Conservation (phyloP, 2,888 invertebrate genomes). For the Hedychridium roseum region DNA sequence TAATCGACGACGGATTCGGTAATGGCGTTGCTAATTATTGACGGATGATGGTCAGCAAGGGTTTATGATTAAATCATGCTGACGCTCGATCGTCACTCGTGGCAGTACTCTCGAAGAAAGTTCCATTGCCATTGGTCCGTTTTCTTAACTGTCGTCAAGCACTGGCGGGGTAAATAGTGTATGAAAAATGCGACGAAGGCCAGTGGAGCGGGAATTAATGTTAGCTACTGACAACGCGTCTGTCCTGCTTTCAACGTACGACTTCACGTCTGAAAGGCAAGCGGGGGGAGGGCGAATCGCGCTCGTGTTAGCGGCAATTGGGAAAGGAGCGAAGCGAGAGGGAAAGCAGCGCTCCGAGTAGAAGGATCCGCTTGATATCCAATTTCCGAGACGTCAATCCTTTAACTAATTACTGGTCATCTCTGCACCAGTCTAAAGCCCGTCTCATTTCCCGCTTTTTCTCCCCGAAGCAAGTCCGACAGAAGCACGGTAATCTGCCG, state of each 20-base stretch:
- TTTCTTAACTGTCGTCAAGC: too few species aligned
- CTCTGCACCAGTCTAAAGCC: conserved; percentile 34
- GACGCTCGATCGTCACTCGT: conserved; percentile 5
- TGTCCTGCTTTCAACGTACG: too few species aligned
- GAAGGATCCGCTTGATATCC: conserved; percentile 54
- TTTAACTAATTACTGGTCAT: conserved; percentile 54
- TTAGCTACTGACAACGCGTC: too few species aligned
- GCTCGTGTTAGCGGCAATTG: conserved; percentile 28
- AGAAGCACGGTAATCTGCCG: too few species aligned
- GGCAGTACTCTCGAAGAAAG: conserved; percentile 12
- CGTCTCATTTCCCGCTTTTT: conserved; percentile 43
- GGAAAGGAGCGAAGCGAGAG: conserved; percentile 5
- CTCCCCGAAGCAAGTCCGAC: conserved; percentile 24
- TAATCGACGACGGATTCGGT: conserved; percentile 44
- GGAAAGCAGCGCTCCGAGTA: conserved; percentile 4
- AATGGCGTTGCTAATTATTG: conserved; percentile 44
- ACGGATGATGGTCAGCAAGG: conserved; percentile 34
- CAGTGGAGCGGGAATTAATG: too few species aligned
- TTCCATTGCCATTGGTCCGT: too few species aligned
- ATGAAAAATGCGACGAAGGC: too few species aligned
- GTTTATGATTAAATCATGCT: conserved; percentile 35
- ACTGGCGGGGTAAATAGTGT: too few species aligned
- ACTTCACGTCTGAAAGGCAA: too few species aligned
- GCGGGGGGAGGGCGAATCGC: too few species aligned
- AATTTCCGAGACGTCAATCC: conserved; percentile 59